phyloP scores from a whole-genome alignment of 2,888 invertebrate genomes.

The Melieria picta region DNA sequence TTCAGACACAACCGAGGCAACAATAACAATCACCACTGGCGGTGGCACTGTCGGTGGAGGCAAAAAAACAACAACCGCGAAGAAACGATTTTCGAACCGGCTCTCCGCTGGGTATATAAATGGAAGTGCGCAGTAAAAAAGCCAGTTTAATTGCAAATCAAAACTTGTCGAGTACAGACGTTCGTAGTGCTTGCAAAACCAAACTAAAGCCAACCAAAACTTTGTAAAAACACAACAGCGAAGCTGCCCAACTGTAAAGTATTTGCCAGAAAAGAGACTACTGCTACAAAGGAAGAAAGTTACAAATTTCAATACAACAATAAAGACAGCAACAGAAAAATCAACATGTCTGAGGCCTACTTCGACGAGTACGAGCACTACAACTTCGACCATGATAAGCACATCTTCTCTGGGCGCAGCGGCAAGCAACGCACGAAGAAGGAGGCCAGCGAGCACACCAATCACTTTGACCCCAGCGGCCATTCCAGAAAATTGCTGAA shows the following conservation, averaged over 20 bases:
- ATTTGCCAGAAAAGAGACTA: slow-evolving; percentile 3
- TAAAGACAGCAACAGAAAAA: slow-evolving; percentile 24
- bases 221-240: not conserved
- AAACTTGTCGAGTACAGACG: slow-evolving; percentile 16
- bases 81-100: slow-evolving; percentile 27
- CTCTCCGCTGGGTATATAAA: slow-evolving; percentile 42
- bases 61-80: slow-evolving; percentile 26
- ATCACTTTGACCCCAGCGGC: slow-evolving; percentile 91
- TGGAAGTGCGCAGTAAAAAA: slow-evolving; percentile 33
- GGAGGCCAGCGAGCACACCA: slow-evolving; percentile 88
- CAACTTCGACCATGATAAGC: slow-evolving; percentile 93
- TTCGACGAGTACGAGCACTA: slow-evolving; percentile 94
- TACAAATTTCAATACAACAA: slow-evolving; percentile 17
- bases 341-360: slow-evolving; percentile 83
- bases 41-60: slow-evolving; percentile 13
- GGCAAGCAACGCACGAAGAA: slow-evolving; percentile 92
- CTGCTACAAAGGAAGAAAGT: slow-evolving; percentile 1
- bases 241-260: not conserved
- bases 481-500: slow-evolving; percentile 92
- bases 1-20: not conserved
- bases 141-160: slow-evolving; percentile 40
- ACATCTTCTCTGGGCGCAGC: slow-evolving; percentile 85
- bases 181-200: not conserved
- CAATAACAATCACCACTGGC: slow-evolving; percentile 13
- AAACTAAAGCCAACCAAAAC: slow-evolving; percentile 7